These are phyloP conservation scores for Calliopum simillimum DNA, from an alignment of 2,888 invertebrate genomes.

Conservation along the genomic window DNA sequence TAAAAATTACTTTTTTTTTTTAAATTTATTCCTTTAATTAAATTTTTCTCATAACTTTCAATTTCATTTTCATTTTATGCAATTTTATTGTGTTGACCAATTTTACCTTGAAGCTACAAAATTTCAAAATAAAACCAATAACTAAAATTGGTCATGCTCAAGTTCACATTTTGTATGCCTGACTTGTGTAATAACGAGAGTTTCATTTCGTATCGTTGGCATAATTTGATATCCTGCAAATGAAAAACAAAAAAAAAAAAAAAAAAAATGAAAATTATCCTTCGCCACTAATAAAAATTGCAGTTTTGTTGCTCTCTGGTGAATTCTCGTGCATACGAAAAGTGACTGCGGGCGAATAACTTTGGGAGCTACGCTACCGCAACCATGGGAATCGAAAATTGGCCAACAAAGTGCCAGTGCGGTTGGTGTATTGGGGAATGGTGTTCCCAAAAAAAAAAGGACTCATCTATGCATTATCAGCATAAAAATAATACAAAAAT, in stretches of 20 bases:
- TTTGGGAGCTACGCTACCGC: constrained; percentile 1
- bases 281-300: constrained; percentile 29
- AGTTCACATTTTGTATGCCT: constrained; percentile 2
- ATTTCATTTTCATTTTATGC: too few relatives aligned
- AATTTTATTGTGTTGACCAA: too few relatives aligned
- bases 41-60: too few relatives aligned
- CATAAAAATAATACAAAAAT: constrained; percentile 3
- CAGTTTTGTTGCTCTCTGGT: constrained; percentile 27
- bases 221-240: constrained; percentile 13
- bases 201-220: background rate
- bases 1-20: too few relatives aligned
- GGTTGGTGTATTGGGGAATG: background rate
- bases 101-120: too few relatives aligned
- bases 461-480: constrained; percentile 16
- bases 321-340: constrained; percentile 23
- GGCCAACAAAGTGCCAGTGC: background rate
- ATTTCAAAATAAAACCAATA: too few relatives aligned
- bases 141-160: too few relatives aligned
- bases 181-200: background rate
- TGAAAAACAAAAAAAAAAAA: background rate
- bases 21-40: too few relatives aligned
- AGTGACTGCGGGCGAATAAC: constrained; percentile 1
- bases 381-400: background rate
- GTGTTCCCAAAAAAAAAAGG: background rate
- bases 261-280: constrained; percentile 1